Base-by-base conservation (phyloP, 1,140 invertebrate genomes). In the Heliothis subflexa region DNA sequence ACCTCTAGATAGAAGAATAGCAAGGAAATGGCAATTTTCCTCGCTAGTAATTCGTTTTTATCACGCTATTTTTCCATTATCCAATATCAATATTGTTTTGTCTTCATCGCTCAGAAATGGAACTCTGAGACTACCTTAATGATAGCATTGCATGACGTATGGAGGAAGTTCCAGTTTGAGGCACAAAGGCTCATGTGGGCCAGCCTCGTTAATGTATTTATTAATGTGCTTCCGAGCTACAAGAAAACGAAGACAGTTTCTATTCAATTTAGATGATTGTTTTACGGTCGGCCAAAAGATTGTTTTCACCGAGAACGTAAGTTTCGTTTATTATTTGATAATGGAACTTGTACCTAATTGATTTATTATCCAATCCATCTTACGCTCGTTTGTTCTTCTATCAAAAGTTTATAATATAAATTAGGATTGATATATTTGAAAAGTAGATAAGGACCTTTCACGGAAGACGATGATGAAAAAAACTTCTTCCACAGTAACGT, bases 41-140 rank as follows among this genome's bases (percentile, higher is more conserved):
- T 84, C 84, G 73, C 47, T 78, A 76, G 87, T 90, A 91, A 91
- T 90, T 85, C 84, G 80, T 88, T 87, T 82, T 62, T 76, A 80
- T 80, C 89, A 91, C 90, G 89, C 87, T 78, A 91, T 88, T 89
- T 92, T 92, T 92, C 88, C 89, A 92, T 93, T 91, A 91, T 88
- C 86, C 85, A 91, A 91, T 91, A 91, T 93, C 89, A 93, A 91
- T 93, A 93, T 91, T 91, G 86, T 91, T 91, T 90, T 85, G 87
- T 91, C 88, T 91, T 88, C 87, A 88, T 90, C 86, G 81, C 64
- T 87, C 84, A 85, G 85, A 87, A 89, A 88, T 86, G 81, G 83
- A 86, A 84, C 78, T 85, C 83, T 78, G 81, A 87, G 85, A 84
- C 78, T 79, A 74, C 80, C 73, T 83, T 92, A 91, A 92, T 90